phyloP scores from a whole-genome alignment of 2,888 invertebrate genomes.

The Graphium colonna region DNA sequence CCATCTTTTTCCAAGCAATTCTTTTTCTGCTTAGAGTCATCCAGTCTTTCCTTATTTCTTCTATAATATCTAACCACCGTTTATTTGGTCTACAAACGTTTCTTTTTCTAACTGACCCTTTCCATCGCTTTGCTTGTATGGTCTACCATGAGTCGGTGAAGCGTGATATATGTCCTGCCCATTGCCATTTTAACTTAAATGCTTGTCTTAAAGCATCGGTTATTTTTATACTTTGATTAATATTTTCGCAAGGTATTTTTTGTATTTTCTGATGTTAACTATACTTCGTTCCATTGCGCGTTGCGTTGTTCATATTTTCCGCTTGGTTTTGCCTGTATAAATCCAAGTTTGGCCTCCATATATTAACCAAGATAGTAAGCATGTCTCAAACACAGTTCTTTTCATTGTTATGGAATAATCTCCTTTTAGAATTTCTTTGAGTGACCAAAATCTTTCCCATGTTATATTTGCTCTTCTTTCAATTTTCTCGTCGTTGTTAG shows the following conservation, averaged over 20 bases:
- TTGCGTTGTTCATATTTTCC: conserved; percentile 1
- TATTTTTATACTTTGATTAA: background rate
- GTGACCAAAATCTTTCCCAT: too few relatives aligned
- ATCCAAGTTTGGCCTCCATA: conserved; percentile 6
- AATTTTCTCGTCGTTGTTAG: background rate
- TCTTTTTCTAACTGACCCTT: background rate
- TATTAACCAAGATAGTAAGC: background rate
- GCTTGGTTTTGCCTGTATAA: background rate
- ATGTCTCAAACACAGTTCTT: too few relatives aligned
- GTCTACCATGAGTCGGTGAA: too few relatives aligned
- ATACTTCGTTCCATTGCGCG: background rate
- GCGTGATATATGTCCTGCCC: too few relatives aligned
- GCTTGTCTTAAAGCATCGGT: background rate
- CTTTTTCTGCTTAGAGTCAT: too few relatives aligned
- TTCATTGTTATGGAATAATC: background rate
- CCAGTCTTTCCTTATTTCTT: too few relatives aligned
- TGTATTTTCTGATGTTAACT: background rate
- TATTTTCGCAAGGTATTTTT: background rate
- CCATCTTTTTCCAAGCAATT: too few relatives aligned
- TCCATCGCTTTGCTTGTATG: background rate
- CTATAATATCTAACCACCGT: too few relatives aligned
- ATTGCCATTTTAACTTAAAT: too few relatives aligned
- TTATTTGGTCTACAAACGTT: too few relatives aligned
- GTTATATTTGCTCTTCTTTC: too few relatives aligned
- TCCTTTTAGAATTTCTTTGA: too few relatives aligned